Evolutionary conservation across 2,888 invertebrate genomes (phyloP), one percentile per base, ranked within the genome.

Genomic region (Amiota mariae): DNA sequence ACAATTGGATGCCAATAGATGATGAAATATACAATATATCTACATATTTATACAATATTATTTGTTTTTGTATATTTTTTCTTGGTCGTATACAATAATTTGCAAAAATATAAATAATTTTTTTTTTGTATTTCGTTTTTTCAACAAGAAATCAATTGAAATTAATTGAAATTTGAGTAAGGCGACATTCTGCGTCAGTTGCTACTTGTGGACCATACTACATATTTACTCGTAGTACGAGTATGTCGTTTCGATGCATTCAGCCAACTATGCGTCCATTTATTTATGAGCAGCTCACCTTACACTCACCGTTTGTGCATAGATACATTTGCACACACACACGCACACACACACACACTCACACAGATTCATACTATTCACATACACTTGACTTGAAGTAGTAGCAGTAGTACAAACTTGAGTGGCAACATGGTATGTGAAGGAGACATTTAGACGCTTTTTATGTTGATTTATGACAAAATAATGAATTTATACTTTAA

Each of bases 141-240:
- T 36, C 36, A 63, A 59, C 18, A 18, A 59, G 20, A 59, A 63
- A 63, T 63, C 63, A 63, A 63, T 63, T 63, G 36, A 63, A 63
- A 36, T 63, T 63, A 63, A 63, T 54, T 68, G 68, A 68, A 68
- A 49, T 51, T 54, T 68, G 68, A 68, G 51, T 68, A 13, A 24
- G 3, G 49, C 47, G 66, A n/a, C 47, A 66, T 20, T n/a, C 15
- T 12, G 46, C 47, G 18, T 6, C 36, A 36, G 36, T 36, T 6
- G 36, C 36, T 36, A 49, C 66, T 24, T 15, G 13, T 48, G 36
- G 66, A 13, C 36, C 46, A 8, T 18, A 36, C 63, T 63, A 36
- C 11, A n/a, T n/a, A n/a, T n/a, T n/a, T n/a, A n/a, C n/a, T n/a
- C n/a, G n/a, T n/a, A n/a, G n/a, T n/a, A n/a, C n/a, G n/a, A n/a